Conservation (phyloP, 2,888 invertebrate genomes). For the Drosophila putrida region DNA sequence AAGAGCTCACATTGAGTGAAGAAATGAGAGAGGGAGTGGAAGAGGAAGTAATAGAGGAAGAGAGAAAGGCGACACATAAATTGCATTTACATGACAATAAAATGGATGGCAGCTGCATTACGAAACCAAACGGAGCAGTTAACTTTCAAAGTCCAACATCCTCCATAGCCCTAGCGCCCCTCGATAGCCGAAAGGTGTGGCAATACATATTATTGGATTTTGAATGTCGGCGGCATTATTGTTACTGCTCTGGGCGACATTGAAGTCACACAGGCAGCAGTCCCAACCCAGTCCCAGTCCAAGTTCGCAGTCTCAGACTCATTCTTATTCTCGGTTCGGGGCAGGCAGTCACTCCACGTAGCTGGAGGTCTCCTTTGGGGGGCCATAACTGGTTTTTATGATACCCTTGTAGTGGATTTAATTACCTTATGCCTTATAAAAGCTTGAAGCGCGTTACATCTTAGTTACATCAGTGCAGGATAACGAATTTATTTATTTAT, state of each 20-base stretch:
- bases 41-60: constrained; percentile 1
- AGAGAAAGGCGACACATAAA: constrained; percentile 48
- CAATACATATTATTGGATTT: constrained; percentile 43
- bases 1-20: constrained; percentile 50
- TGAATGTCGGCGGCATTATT: constrained; percentile 54
- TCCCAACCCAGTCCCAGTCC: constrained; percentile 5
- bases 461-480: constrained; percentile 3
- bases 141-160: constrained; percentile 17
- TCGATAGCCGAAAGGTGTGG: constrained; percentile 47
- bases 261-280: constrained; percentile 23
- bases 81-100: constrained; percentile 75
- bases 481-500: constrained; percentile 15
- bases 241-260: constrained; percentile 51
- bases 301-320: constrained; percentile 1
- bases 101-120: constrained; percentile 54
- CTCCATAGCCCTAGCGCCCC: neutral
- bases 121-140: constrained; percentile 31
- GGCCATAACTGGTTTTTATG: constrained; percentile 36
- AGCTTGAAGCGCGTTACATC: neutral
- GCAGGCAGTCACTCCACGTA: constrained; percentile 8
- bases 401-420: constrained; percentile 28
- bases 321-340: neutral
- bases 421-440: constrained; percentile 24
- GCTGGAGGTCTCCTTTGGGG: constrained; percentile 19
- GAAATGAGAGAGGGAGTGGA: constrained; percentile 12